Evolutionary conservation across 2,888 invertebrate species (phyloP).

Genomic region (Acleris emargana): DNA sequence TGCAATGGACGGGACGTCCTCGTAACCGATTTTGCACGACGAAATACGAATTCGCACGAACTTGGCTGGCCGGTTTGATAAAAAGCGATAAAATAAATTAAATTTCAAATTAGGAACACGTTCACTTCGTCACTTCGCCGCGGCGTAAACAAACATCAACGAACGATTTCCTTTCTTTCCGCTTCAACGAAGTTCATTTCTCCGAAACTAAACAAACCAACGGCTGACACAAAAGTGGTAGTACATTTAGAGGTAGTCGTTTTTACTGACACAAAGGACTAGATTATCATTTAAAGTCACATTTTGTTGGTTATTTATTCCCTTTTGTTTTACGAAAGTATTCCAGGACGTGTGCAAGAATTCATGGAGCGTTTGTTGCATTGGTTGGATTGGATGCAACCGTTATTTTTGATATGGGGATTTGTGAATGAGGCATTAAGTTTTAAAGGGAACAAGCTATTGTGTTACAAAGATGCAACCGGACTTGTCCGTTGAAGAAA

Average conservation of each 20-base stretch:
- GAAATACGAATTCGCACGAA: not conserved
- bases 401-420: conserved; percentile 9
- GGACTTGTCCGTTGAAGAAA: not conserved
- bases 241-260: not conserved
- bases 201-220: conserved; percentile 55
- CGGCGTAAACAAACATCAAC: conserved; percentile 58
- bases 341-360: conserved; percentile 13
- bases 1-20: not conserved
- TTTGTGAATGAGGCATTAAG: conserved; percentile 6
- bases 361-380: conserved; percentile 5
- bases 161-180: conserved; percentile 63
- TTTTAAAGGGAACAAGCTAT: conserved; percentile 11
- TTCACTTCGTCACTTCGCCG: conserved; percentile 25
- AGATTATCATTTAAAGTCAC: not conserved
- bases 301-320: conserved; percentile 5
- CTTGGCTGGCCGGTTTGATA: not conserved
- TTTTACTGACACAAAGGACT: not conserved
- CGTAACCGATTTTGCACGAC: not conserved
- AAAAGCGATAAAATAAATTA: conserved; percentile 20
- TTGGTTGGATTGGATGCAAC: conserved; percentile 6
- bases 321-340: not conserved
- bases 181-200: conserved; percentile 61
- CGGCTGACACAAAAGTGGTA: too few relatives aligned
- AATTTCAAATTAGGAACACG: conserved; percentile 36
- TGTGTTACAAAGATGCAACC: conserved; percentile 7